Base-by-base conservation (phyloP, 2,113 vertebrate species). In the Oreocharis arfaki region DNA sequence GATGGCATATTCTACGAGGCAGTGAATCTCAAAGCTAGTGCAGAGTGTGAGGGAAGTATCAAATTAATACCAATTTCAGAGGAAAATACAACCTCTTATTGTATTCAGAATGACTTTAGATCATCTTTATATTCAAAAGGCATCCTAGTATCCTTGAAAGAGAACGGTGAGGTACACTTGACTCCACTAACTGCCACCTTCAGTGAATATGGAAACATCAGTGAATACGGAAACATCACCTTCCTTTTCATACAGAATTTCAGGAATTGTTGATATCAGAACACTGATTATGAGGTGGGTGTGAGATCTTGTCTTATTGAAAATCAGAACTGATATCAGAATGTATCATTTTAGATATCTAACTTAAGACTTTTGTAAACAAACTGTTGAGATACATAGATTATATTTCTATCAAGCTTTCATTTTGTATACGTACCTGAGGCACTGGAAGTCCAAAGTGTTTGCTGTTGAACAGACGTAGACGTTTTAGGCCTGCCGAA, bases 61-160 rank as follows among this genome's bases (percentile, higher is more conserved):
- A 91, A 90, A 92, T 73, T 87, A 89, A 91, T 69, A 64, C 12
- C 8, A 60, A 30, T 93, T 84, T 96, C 47, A 91, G 77, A 80
- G 33, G 42, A 80, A 93, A 92, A 93, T 67, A 44, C 19, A 74
- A 7, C 56, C 19, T 42, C 26, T 84, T 74, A 55, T 18, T 68
- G 11, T 35, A 81, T 78, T 91, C 50, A 83, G 46, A 69, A 61
- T 84, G 1, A 22, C 9, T 89, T 88, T 69, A 23, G 49, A 28
- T 74, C 59, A 19, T 60, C 57, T 75, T 89, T 68, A 26, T 37
- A 90, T 74, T 90, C 50, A 77, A 76, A 81, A 74, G 22, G 65
- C 10, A 71, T 4, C 30, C 89, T 20, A 47, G 21, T 20, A 77
- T 30, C 27, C 67, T 87, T 83, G 71, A 78, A 84, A 89, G 85